Evolutionary conservation across 2,797 vertebrate species (phyloP), one percentile per base, ranked within the genome.

Genomic region (Falco concolor): DNA sequence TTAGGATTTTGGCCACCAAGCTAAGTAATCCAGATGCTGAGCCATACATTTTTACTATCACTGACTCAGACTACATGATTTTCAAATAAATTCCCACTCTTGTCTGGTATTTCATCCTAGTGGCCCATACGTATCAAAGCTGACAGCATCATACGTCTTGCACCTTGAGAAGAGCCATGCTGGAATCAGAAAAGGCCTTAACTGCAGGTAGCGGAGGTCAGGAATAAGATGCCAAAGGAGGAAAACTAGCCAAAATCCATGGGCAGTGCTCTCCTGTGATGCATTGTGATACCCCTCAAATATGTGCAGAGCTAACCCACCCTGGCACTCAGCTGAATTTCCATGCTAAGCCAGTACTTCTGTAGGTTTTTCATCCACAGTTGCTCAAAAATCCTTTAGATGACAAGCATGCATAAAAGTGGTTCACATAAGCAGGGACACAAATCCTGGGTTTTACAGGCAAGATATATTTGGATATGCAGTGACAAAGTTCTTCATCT

Each of bases 271-370:
- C 24, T 90, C 44, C 27, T 4, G 1, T 63, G 24, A 23, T 61
- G 32, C 2, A 7, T 20, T 57, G 18, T 32, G 32, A 27, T 42
- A 47, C 5, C n/a, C 8, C 11, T 50, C 0, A 2, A 17, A 34
- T 18, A 6, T 3, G 1, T 64, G 67, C 22, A 84, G 36, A 49
- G 4, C 5, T 18, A 56, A 52, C 14, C 5, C 0, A 0, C 17
- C 20, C 12, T 34, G 21, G n/a, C 5, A 44, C 34, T 68, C 4
- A 2, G 10, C 32, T 40, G 67, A 30, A 81, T 52, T 78, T 74
- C 65, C 84, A 27, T 3, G 6, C 44, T 67, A 57, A 86, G 52
- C 6, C 19, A 54, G 34, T 28, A 12, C 5, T 80, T 65, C 50
- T 32, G 7, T 22, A 44, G 22, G 19, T 32, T 50, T 83, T 57